Evolutionary conservation across 2,113 vertebrate species (phyloP).

Genomic region (Amblyopsis rosae): DNA sequence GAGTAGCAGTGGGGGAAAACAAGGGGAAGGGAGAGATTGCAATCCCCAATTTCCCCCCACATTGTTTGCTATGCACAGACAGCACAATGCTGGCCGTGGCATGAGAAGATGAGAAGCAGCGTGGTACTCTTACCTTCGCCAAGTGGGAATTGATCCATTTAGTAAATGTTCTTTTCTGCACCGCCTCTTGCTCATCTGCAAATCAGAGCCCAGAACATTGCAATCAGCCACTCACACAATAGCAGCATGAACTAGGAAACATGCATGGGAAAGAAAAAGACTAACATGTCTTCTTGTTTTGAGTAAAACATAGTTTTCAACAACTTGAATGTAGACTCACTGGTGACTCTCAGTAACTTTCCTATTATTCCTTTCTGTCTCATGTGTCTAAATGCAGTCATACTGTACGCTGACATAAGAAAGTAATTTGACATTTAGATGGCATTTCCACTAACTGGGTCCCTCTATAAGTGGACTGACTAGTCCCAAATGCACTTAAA

Average conservation of each 20-base stretch:
- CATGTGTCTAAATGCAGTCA: conserved; percentile 20
- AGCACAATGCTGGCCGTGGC: conserved; percentile 54
- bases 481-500: conserved; percentile 30
- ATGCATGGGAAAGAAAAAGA: conserved; percentile 35
- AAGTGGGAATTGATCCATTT: conserved; percentile 99
- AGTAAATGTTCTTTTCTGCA: conserved; percentile 97
- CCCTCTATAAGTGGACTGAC: conserved; percentile 35
- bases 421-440: conserved; percentile 63
- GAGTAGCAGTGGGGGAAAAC: conserved; percentile 14
- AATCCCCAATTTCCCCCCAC: not conserved
- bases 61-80: conserved; percentile 29
- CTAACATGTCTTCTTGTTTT: conserved; percentile 44
- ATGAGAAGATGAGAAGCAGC: conserved; percentile 25
- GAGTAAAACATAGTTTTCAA: conserved; percentile 32
- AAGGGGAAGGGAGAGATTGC: conserved; percentile 31
- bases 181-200: conserved; percentile 96
- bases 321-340: not conserved
- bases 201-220: conserved; percentile 61
- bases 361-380: conserved; percentile 32
- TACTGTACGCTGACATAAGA: conserved; percentile 2
- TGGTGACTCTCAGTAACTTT: conserved; percentile 43
- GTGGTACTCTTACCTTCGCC: conserved; percentile 85
- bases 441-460: conserved; percentile 40
- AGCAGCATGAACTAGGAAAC: conserved; percentile 40
- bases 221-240: conserved; percentile 46